Conservation (phyloP, 2,797 vertebrate species). For the Coranthus polyacanthus region DNA sequence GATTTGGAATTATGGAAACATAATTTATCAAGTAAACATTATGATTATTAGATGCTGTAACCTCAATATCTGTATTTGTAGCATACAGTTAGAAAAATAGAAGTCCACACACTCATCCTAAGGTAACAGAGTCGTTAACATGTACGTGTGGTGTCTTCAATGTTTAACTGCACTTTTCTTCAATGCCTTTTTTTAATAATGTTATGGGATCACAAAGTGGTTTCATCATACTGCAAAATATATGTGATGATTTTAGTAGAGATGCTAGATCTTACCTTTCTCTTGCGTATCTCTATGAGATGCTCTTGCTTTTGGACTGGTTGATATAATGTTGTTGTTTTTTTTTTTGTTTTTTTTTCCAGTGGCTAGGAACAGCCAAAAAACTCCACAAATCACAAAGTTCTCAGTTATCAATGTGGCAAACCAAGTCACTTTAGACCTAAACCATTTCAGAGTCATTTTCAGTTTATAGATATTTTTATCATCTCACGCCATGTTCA, state of each 20-base stretch:
- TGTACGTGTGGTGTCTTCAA: constrained; percentile 43
- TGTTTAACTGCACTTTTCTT: constrained; percentile 60
- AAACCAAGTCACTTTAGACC: constrained; percentile 28
- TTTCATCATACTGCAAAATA: constrained; percentile 34
- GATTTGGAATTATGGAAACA: constrained; percentile 26
- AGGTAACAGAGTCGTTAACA: constrained; percentile 29
- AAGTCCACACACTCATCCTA: constrained; percentile 20
- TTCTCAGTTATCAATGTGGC: constrained; percentile 26
- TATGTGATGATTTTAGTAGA: constrained; percentile 44
- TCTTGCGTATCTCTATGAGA: constrained; percentile 63
- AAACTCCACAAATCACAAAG: constrained; percentile 23
- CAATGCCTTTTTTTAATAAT: constrained; percentile 66
- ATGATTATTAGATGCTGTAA: constrained; percentile 35
- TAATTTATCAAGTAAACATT: constrained; percentile 31
- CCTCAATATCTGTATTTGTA: constrained; percentile 47
- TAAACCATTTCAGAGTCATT: constrained; percentile 7
- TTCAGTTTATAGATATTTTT: constrained; percentile 30
- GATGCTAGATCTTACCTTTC: constrained; percentile 29
- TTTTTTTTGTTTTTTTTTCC: constrained; percentile 26
- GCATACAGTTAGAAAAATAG: constrained; percentile 34
- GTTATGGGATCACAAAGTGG: constrained; percentile 34
- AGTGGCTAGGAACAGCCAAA: constrained; percentile 36
- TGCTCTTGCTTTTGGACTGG: constrained; percentile 29
- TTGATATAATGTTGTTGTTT: constrained; percentile 27
- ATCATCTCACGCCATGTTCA: constrained; percentile 54